Conservation (phyloP, 2,888 invertebrate genomes). For the Catocala sponsa region DNA sequence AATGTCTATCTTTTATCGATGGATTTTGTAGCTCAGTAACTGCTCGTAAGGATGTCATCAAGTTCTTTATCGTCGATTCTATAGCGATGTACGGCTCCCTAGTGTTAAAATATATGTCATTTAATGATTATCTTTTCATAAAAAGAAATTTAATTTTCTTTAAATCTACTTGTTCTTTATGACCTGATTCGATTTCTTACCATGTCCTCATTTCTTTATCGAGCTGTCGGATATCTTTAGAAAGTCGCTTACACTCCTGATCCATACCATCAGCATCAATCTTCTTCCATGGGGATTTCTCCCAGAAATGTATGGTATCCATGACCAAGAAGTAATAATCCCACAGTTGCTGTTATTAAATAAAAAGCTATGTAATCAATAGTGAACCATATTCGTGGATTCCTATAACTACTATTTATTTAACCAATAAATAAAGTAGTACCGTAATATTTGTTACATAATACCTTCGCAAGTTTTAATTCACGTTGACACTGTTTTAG, state of each 20-base stretch:
- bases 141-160: background rate
- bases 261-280: slow-evolving; percentile 98
- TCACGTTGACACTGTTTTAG: slow-evolving; percentile 93
- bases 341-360: slow-evolving; percentile 91
- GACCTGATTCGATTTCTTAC: slow-evolving; percentile 71
- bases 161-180: background rate
- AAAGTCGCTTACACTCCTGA: slow-evolving; percentile 97
- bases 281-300: slow-evolving; percentile 97
- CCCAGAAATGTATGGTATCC: slow-evolving; percentile 96
- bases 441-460: background rate
- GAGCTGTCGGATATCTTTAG: slow-evolving; percentile 93
- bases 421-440: too few relatives aligned
- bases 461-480: slow-evolving; percentile 91
- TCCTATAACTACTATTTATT: too few relatives aligned
- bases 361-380: background rate
- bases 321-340: slow-evolving; percentile 95
- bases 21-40: slow-evolving; percentile 98
- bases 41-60: slow-evolving; percentile 97
- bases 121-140: too few relatives aligned
- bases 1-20: slow-evolving; percentile 97
- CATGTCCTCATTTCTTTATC: slow-evolving; percentile 93
- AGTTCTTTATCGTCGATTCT: slow-evolving; percentile 95
- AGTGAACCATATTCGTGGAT: too few relatives aligned
- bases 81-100: slow-evolving; percentile 94
- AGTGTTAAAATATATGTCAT: slow-evolving; percentile 13